Base-by-base conservation (phyloP, 2,888 invertebrate species). In the Chymomyza amoena region DNA sequence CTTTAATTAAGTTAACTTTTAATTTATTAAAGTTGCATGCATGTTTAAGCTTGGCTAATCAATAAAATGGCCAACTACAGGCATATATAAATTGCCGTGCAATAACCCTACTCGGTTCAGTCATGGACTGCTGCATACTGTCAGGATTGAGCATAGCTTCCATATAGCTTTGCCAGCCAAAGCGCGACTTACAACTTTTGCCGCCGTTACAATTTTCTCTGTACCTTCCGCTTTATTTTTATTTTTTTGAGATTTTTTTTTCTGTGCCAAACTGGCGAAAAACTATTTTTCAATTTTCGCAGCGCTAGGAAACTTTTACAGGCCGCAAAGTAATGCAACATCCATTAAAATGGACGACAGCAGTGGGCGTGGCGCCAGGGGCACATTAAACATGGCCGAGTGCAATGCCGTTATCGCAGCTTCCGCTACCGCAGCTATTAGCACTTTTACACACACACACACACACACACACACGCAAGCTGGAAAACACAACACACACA, bases 261-360 rank as follows among this genome's bases (percentile, higher is more conserved):
- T 32, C 32, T 45, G 54, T 18, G 18, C 32, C 51, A 16, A 45
- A 57, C 56, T 62, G 68, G 50, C 62, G 65, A 56, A 66, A 77
- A 84, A 79, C 77, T 80, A 83, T 81, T 87, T 84, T 83, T 83
- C 74, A 84, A 80, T 84, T 87, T 82, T 77, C 72, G 36, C 20
- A 36, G 28, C 59, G 66, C 50, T 32, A 68, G 25, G 61, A 72
- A 76, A 78, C 68, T 67, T 79, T 77, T 68, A 18, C 59, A 62
- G 73, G 64, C 70, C 69, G 70, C 32, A 75, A 76, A 63, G 75
- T 84, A 84, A 73, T 81, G 82, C 84, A 86, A 84, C 79, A 80
- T 78, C 72, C 78, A 84, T 87, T 79, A 82, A 81, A 78, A 72
- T 67, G 73, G 69, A 68, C 69, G 77, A 69, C 76, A 73, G 73